Evolutionary conservation across 2,888 invertebrate species (phyloP).

Genomic region (Allophyes oxyacanthae): DNA sequence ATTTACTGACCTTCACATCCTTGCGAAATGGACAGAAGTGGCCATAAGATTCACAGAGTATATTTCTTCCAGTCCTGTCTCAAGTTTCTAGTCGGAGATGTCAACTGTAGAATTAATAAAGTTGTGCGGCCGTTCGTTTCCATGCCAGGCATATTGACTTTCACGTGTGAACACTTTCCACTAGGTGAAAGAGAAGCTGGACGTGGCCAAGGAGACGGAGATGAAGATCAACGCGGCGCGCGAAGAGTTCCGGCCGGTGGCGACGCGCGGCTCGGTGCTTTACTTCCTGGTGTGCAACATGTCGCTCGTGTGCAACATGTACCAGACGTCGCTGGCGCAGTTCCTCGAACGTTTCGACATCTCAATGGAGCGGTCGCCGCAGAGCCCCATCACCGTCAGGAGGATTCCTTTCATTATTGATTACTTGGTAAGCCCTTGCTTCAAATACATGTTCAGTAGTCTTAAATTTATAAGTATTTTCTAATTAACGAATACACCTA

Average conservation of each 20-base stretch:
- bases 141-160: not conserved
- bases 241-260: conserved; percentile 95
- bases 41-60: no score
- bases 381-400: conserved; percentile 90
- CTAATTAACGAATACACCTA: no score
- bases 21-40: no score
- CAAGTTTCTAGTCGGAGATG: no score
- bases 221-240: conserved; percentile 95
- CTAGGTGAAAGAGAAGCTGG: conserved; percentile 93
- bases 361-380: conserved; percentile 93
- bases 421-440: conserved; percentile 88
- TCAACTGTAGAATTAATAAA: no score
- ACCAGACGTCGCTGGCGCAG: conserved; percentile 96
- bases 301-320: conserved; percentile 96
- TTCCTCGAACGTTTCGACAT: conserved; percentile 96
- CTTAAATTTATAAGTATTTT: no score
- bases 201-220: conserved; percentile 94
- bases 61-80: no score
- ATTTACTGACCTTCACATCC: not conserved
- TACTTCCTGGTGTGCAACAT: conserved; percentile 96
- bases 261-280: conserved; percentile 95
- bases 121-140: no score
- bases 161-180: not conserved
- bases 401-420: conserved; percentile 94
- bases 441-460: no score